Conservation (phyloP, 2,888 invertebrate genomes). For the Thumatha senex region DNA sequence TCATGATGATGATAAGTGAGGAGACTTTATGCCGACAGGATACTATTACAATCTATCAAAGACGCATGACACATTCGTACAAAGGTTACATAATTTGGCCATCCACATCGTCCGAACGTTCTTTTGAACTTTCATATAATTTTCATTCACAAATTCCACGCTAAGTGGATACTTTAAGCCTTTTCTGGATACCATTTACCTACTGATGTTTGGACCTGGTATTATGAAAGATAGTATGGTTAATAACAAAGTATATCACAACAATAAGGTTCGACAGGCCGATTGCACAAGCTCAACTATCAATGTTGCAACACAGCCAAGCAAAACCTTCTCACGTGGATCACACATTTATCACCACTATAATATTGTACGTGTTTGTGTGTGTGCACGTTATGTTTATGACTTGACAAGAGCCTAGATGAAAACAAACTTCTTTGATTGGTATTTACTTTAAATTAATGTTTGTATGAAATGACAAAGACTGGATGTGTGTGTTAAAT, state of each 20-base stretch:
- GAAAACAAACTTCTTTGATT: too few relatives aligned
- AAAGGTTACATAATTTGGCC: too few relatives aligned
- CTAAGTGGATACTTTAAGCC: not conserved
- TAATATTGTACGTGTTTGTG: constrained; percentile 20
- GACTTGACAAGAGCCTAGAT: not conserved
- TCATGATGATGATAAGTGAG: too few relatives aligned
- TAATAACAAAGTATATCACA: constrained; percentile 18
- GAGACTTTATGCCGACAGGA: too few relatives aligned
- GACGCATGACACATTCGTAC: too few relatives aligned
- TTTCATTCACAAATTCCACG: too few relatives aligned
- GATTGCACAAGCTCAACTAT: constrained; percentile 60
- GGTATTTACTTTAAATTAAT: not conserved
- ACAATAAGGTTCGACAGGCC: constrained; percentile 41
- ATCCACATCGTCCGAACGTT: too few relatives aligned
- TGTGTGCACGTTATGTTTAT: constrained; percentile 30
- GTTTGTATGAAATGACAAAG: too few relatives aligned
- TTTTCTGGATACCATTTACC: not conserved
- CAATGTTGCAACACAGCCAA: constrained; percentile 57
- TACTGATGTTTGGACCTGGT: not conserved
- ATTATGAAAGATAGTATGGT: constrained; percentile 14
- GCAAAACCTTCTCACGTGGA: constrained; percentile 55
- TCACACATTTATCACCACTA: constrained; percentile 48
- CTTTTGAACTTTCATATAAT: too few relatives aligned
- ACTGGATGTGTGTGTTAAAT: too few relatives aligned
- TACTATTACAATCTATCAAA: too few relatives aligned